Percentiles rank a stretch among this genome's conserved stretches.
These are phyloP conservation scores for Mobula birostris DNA, from an alignment of 2,113 vertebrate genomes.

Conservation along the genomic window DNA sequence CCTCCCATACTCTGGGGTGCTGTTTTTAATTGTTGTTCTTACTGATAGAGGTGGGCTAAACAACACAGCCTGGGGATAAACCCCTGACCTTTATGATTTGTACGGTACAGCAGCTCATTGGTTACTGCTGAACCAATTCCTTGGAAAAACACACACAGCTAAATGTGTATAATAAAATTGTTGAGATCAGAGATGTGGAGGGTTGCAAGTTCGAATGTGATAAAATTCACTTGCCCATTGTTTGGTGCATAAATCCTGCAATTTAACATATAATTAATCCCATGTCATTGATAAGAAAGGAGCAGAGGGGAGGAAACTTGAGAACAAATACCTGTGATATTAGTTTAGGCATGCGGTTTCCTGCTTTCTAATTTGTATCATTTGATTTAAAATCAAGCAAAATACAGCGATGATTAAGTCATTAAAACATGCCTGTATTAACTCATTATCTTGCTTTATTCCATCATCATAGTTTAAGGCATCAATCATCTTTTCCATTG, in stretches of 20 bases:
- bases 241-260: not conserved
- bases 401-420: not conserved
- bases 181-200: not conserved
- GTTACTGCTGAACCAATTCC: not conserved
- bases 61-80: not conserved
- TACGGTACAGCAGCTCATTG: not conserved
- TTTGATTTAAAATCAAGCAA: not conserved
- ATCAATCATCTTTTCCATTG: not conserved
- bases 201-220: not conserved
- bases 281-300: not conserved
- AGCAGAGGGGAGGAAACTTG: not conserved
- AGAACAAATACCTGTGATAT: not conserved
- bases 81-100: not conserved
- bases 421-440: slow-evolving; percentile 17
- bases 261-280: not conserved
- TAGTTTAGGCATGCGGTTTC: not conserved
- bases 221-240: not conserved
- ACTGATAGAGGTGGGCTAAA: not conserved
- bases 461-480: not conserved
- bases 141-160: too few species aligned
- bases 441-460: slow-evolving; percentile 5
- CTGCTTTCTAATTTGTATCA: slow-evolving; percentile 5
- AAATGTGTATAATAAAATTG: too few species aligned
- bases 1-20: not conserved
- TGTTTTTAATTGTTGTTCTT: not conserved